Evolutionary conservation across 2,113 vertebrate genomes (phyloP), one percentile per base, ranked within the genome.

Genomic region (Beaufortia kweichowensis): DNA sequence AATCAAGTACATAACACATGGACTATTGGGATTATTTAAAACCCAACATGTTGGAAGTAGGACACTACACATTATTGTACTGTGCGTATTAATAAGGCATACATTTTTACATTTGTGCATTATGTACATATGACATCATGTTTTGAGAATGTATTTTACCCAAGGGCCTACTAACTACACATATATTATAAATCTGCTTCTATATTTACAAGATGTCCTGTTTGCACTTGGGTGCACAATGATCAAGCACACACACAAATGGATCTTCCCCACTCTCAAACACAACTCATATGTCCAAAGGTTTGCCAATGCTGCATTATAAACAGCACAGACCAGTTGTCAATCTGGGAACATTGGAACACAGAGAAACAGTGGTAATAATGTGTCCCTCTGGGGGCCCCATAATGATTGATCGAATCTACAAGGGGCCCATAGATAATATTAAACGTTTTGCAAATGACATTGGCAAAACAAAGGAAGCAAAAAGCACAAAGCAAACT

Each of bases 1-100:
- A 90, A 90, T 93, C 90, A 91, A 83, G 85, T 87, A 84, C 77
- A 48, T 84, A 75, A 83, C 84, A 86, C 81, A 83, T 77, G 79
- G 88, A 84, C 91, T 87, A 87, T 87, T 89, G 91, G 91, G 92
- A 91, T 91, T 92, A 90, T 92, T 92, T 92, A 91, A 89, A 91
- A 87, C 78, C 86, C 84, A 85, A 87, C 81, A 87, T 88, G 87
- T 83, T 62, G 81, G 89, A 93, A 92, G 90, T 93, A 92, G 92
- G 91, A 75, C 92, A 90, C 90, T 84, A 89, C 90, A 89, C 90
- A 92, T 89, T 86, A 87, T 86, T 82, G 83, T 86, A 84, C 85
- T 88, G 90, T 91, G 86, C 86, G 91, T 91, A 92, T 90, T 92
- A 92, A 93, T 91, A 85, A 84, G 82, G 39, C 90, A 92, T 92